Conservation (phyloP, 2,888 invertebrate genomes). For the Synanthedon myopaeformis region DNA sequence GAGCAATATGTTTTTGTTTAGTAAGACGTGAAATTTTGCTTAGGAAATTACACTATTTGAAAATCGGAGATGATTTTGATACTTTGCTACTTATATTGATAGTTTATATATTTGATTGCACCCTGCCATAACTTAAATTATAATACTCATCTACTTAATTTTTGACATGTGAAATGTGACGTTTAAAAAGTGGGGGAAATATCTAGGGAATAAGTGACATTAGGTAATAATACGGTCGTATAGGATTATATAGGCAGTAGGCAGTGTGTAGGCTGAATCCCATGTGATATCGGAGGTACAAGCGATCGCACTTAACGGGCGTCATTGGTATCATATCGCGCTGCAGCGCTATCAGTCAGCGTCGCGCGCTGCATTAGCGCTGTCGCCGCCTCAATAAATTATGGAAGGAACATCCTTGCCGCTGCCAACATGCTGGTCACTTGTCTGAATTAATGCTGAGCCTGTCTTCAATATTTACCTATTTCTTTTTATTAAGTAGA, state of each 20-base stretch:
- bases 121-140: too few species aligned
- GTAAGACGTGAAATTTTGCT: too few species aligned
- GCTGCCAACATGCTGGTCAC: conserved; percentile 44
- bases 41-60: too few species aligned
- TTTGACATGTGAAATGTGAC: conserved; percentile 18
- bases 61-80: too few species aligned
- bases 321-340: conserved; percentile 59
- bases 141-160: not conserved
- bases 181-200: conserved; percentile 33
- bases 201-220: conserved; percentile 2
- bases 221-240: conserved; percentile 30
- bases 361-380: conserved; percentile 62
- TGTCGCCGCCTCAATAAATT: conserved; percentile 60
- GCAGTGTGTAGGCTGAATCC: conserved; percentile 34
- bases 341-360: conserved; percentile 62
- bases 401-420: conserved; percentile 40
- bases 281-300: conserved; percentile 54
- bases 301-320: conserved; percentile 65
- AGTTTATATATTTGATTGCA: too few species aligned
- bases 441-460: conserved; percentile 29
- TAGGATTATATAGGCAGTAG: not conserved
- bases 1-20: too few species aligned
- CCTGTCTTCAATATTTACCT: not conserved
- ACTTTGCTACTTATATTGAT: too few species aligned
- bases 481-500: too few species aligned